Base-by-base conservation (phyloP, 2,113 vertebrate species). In the Romanogobio albipinnatus region DNA sequence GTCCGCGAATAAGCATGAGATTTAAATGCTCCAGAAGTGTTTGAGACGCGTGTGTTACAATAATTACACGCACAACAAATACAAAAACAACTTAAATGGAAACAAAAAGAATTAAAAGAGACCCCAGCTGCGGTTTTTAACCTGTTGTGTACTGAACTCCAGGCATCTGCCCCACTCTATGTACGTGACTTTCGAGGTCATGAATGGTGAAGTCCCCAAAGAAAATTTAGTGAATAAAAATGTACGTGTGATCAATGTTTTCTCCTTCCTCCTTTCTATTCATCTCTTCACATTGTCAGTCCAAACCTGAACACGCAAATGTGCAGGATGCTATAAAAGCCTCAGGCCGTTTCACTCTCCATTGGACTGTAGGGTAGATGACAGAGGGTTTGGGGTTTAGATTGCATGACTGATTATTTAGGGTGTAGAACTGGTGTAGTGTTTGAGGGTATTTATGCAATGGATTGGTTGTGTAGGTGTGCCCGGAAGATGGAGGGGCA, bases 281-380 rank as follows among this genome's bases (percentile, higher is more conserved):
- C 86, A 73, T 76, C 47, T 64, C 62, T 77, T 86, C 84, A 83
- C 83, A 81, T 76, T 82, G 76, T 70, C 73, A 82, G 73, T 84
- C 62, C 58, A 47, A 79, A 43, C 58, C 88, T 87, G 84, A 81
- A 85, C 80, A 87, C 86, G 47, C 84, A 92, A 93, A 93, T 88
- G 88, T 89, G 90, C 93, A 91, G 90, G 93, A 71, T 91, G 92
- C 43, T 88, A 91, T 94, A 93, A 93, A 92, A 93, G 93, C 92
- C 94, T 94, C 93, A 81, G 82, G 88, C 11, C 90, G 80, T 91
- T 91, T 89, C 92, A 88, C 89, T 74, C 88, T 43, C 64, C 39
- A 39, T 26, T 14, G 36, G 66, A n/a, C 49, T 59, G 26, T 93
- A 94, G 94, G 94, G 94, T 92, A 95, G 90, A 85, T 85, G 74